A percentile compares a stretch with the other conserved stretches of the same genome.
phyloP scores from a whole-genome alignment of 2,113 vertebrate genomes.

The Hipposideros armiger region DNA sequence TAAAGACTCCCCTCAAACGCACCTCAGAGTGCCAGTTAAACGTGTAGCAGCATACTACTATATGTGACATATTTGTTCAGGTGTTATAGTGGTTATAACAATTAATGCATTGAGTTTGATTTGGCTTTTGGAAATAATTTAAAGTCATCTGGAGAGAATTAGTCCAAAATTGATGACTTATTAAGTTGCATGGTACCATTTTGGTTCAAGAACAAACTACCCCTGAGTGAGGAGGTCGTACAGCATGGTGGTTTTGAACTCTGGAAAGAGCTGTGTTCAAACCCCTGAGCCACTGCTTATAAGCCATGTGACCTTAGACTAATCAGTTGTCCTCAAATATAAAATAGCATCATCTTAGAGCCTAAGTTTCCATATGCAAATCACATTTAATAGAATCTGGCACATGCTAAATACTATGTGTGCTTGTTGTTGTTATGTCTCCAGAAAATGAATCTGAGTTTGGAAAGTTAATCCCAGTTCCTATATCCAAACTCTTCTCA shows the following conservation, averaged over 20 bases:
- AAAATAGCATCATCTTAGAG: background rate
- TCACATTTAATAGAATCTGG: background rate
- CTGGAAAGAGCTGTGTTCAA: background rate
- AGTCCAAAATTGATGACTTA: background rate
- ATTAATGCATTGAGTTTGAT: background rate
- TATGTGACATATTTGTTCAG: background rate
- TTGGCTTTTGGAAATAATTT: background rate
- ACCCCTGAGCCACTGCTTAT: background rate
- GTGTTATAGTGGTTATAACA: background rate
- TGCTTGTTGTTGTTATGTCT: background rate
- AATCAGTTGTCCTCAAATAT: background rate
- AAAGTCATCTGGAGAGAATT: conserved; percentile 43
- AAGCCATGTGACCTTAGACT: background rate
- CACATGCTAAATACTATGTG: background rate
- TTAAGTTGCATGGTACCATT: background rate
- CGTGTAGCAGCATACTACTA: background rate
- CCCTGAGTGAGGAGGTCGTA: background rate
- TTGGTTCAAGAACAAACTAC: background rate
- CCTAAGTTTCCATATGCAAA: background rate
- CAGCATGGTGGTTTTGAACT: background rate
- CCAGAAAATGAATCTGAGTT: background rate
- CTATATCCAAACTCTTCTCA: background rate
- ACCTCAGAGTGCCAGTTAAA: background rate
- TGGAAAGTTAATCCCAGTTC: background rate
- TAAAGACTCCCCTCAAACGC: background rate